Base-by-base conservation (phyloP, 1,140 invertebrate genomes). In the Fopius arisanus region DNA sequence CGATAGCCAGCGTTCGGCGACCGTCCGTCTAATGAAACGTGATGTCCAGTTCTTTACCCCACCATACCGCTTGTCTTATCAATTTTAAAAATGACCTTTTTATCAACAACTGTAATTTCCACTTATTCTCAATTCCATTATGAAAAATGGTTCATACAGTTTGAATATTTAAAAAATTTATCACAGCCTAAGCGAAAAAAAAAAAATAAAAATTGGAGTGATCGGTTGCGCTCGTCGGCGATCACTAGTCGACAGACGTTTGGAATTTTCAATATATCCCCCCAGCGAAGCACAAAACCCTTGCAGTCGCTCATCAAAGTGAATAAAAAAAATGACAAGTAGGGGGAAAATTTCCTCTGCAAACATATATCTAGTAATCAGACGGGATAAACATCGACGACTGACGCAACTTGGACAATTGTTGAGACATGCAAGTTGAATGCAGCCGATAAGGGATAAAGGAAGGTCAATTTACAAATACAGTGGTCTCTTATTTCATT, bases 361-460 rank as follows among this genome's bases (percentile, higher is more conserved):
- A 5, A 28, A 59, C 23, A 59, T 59, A 59, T 59, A 59, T 59
- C 54, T 59, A 59, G 23, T 59, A 28, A 59, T 59, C 54, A 12
- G 72, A 23, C 70, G 79, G 83, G 81, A 84, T 86, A 82, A 86
- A 85, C 76, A 85, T 85, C 81, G 59, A 73, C 76, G 83, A 82
- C 84, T 87, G 85, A 87, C 77, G 85, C 85, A 87, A 87, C 78
- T 81, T 40, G 51, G 75, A 80, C 80, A 33, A 77, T 80, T 85
- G 78, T 86, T 87, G 83, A 86, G 83, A 76, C 82, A 86, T 80
- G 77, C 48, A 16, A 28, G 80, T 78, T 78, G 77, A 81, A 78
- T 81, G 73, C 75, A 19, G 54, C 72, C 68, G 84, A 86, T 85
- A 85, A 85, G 80, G 81, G 78, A 67, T 67, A 54, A 59, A 59